phyloP scores from a whole-genome alignment of 2,797 vertebrate species.

The Thunnus albacares region DNA sequence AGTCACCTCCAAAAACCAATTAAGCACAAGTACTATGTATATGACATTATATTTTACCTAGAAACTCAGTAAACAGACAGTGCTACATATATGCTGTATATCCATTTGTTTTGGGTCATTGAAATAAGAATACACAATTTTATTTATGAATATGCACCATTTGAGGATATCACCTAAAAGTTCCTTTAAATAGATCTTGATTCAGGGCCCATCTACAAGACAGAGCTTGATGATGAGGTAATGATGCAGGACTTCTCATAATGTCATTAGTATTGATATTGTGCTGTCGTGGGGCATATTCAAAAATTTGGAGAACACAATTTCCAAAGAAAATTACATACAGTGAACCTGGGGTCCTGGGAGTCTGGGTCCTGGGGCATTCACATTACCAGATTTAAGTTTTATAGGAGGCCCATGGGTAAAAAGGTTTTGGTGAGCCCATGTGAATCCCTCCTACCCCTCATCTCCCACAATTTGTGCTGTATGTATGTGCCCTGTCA shows the following conservation, averaged over 20 bases:
- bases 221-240: background rate
- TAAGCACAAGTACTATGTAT: background rate
- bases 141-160: background rate
- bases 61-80: background rate
- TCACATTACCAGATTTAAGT: slow-evolving; percentile 3
- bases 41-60: background rate
- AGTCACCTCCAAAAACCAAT: slow-evolving; percentile 7
- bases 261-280: background rate
- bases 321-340: background rate
- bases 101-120: background rate
- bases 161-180: background rate
- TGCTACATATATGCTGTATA: background rate
- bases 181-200: slow-evolving; percentile 1
- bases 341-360: background rate
- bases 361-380: slow-evolving; percentile 1
- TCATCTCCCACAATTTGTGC: background rate
- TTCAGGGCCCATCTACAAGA: background rate
- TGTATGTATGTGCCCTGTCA: background rate
- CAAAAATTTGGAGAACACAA: background rate
- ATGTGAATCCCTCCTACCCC: background rate
- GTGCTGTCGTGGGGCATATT: background rate
- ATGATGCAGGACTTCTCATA: slow-evolving; percentile 3
- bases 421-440: background rate
- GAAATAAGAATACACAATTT: background rate
- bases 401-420: background rate